These are phyloP conservation scores for Malurus melanocephalus DNA, from an alignment of 2,113 vertebrate species.

Conservation along the genomic window DNA sequence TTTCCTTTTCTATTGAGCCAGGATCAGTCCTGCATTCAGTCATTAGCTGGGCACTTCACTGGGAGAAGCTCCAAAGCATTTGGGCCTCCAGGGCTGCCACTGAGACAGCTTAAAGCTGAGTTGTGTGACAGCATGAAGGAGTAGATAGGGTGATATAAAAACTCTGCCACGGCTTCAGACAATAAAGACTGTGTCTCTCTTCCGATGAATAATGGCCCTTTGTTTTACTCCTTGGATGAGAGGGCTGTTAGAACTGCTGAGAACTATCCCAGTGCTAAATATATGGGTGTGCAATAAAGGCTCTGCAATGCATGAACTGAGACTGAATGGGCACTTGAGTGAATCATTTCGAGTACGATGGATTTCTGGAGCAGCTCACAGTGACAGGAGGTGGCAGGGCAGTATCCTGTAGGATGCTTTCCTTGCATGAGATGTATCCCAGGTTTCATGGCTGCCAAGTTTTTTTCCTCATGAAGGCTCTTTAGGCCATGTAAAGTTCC, in stretches of 20 bases:
- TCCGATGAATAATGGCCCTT: conserved; percentile 55
- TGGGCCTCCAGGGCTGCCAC: background rate
- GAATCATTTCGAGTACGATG: conserved; percentile 31
- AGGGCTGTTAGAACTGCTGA: conserved; percentile 20
- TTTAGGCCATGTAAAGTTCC: background rate
- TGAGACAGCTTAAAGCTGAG: conserved; percentile 12
- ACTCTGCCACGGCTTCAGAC: conserved; percentile 21
- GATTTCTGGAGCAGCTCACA: conserved; percentile 27
- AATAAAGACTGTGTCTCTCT: conserved; percentile 40
- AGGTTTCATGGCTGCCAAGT: background rate
- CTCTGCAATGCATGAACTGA: conserved; percentile 44
- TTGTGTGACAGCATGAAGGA: conserved; percentile 2
- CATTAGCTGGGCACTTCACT: background rate
- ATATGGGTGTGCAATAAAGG: conserved; percentile 40
- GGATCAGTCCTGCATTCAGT: background rate
- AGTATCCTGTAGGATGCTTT: background rate
- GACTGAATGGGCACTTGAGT: conserved; percentile 45
- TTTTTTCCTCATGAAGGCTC: background rate
- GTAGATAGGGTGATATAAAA: conserved; percentile 7
- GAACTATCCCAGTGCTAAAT: conserved; percentile 31
- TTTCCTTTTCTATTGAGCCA: fast-evolving
- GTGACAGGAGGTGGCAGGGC: conserved; percentile 16
- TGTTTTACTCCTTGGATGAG: conserved; percentile 54
- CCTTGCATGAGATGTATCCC: background rate
- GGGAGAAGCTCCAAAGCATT: background rate